A percentile compares a stretch with the other conserved stretches of the same genome.
These are phyloP conservation scores for Aphaenogaster ashmeadi DNA, from an alignment of 1,140 invertebrate genomes.

Conservation along the genomic window DNA sequence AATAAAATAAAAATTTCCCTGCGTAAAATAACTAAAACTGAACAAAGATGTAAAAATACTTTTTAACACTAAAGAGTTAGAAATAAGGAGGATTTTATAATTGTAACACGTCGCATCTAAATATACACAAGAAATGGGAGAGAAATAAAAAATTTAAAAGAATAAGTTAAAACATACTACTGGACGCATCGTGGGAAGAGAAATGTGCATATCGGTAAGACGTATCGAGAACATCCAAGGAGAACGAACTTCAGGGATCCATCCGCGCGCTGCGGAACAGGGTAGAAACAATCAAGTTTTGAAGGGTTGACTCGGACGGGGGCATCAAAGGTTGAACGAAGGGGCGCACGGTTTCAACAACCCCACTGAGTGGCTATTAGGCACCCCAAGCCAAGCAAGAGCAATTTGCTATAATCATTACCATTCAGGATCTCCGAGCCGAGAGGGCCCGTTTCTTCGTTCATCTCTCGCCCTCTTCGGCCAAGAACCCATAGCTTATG, in stretches of 20 bases:
- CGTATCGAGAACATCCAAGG: slow-evolving; percentile 70
- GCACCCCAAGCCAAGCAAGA: slow-evolving; percentile 80
- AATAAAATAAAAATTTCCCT: neutral
- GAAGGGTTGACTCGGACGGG: slow-evolving; percentile 82
- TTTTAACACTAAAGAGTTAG: neutral
- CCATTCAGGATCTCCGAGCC: slow-evolving; percentile 82
- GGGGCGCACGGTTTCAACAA: slow-evolving; percentile 82
- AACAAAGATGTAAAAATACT: neutral
- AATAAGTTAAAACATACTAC: neutral
- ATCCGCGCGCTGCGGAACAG: slow-evolving; percentile 66
- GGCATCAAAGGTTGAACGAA: slow-evolving; percentile 85
- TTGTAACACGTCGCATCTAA: neutral
- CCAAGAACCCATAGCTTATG: slow-evolving; percentile 62
- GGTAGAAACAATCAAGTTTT: slow-evolving; percentile 82
- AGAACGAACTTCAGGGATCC: slow-evolving; percentile 37
- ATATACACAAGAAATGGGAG: neutral
- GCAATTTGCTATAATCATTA: slow-evolving; percentile 85
- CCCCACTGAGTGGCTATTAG: slow-evolving; percentile 85
- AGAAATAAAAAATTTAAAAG: neutral
- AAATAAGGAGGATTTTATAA: neutral
- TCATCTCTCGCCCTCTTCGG: slow-evolving; percentile 67
- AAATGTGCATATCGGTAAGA: slow-evolving; percentile 33
- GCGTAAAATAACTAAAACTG: neutral
- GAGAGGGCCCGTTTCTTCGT: slow-evolving; percentile 78
- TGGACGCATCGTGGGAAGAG: neutral